Evolutionary conservation across 2,888 invertebrate genomes (phyloP).

Genomic region (Toxonevra muliebris): DNA sequence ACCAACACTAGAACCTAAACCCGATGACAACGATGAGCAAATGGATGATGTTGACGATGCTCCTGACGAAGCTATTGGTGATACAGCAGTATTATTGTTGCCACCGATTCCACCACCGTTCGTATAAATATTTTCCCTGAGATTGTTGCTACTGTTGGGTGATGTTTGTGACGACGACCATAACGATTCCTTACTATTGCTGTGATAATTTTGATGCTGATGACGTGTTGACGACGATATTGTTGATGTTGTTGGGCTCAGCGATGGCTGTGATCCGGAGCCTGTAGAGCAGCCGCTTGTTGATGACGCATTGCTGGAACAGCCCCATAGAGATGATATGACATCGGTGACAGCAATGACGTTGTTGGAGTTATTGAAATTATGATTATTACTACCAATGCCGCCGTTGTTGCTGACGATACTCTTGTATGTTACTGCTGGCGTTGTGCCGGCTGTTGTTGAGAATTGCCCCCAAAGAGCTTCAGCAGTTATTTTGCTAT

Average conservation of each 20-base stretch:
- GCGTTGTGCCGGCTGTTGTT: slow-evolving; percentile 31
- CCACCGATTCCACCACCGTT: slow-evolving; percentile 13
- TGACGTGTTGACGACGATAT: slow-evolving; percentile 5
- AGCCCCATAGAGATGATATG: slow-evolving; percentile 61
- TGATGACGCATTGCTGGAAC: slow-evolving; percentile 51
- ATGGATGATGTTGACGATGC: slow-evolving; percentile 55
- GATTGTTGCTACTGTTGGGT: slow-evolving; percentile 52
- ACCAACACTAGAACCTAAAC: slow-evolving; percentile 34
- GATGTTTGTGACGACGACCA: slow-evolving; percentile 62
- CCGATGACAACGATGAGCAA: slow-evolving; percentile 49
- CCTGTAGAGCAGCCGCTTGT: slow-evolving; percentile 58
- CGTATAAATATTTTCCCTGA: slow-evolving; percentile 52
- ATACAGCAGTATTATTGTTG: slow-evolving; percentile 39
- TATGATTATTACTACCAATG: slow-evolving; percentile 28
- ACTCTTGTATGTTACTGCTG: background rate
- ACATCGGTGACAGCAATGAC: slow-evolving; percentile 43
- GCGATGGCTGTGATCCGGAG: slow-evolving; percentile 58
- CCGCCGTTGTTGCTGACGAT: slow-evolving; percentile 23
- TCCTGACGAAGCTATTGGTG: slow-evolving; percentile 9
- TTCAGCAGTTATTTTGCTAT: slow-evolving; percentile 5
- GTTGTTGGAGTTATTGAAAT: slow-evolving; percentile 13
- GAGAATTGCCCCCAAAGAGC: slow-evolving; percentile 29
- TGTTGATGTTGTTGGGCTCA: slow-evolving; percentile 55
- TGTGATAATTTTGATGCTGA: slow-evolving; percentile 48
- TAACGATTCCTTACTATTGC: slow-evolving; percentile 63